Evolutionary conservation across 1,140 invertebrate species (phyloP), one percentile per base, ranked within the genome.

Genomic region (Drosophila saltans): DNA sequence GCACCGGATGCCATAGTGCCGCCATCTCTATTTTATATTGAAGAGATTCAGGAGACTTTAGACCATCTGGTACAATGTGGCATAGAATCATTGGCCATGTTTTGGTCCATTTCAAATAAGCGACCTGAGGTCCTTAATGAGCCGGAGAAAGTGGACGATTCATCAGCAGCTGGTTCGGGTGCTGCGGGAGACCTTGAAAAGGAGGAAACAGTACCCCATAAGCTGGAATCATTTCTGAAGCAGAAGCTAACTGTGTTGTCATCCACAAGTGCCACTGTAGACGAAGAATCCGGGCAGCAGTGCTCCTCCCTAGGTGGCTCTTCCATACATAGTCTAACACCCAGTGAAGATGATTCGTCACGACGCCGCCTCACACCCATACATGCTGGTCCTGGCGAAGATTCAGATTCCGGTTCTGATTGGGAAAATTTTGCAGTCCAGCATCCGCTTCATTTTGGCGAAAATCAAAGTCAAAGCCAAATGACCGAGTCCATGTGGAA

Each of bases 1-100:
- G 76, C 83, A 1, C 81, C 78, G 0, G 78, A 81, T 60, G 69
- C 72, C 4, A 74, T 66, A 26, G 76, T 92, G 6, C 76, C 85
- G 0, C 73, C 93, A 69, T 94, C 94, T 78, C 84, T 88, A 11
- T 90, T 92, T 64, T 92, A 92, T 60, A 92, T 96, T 1, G 95
- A 95, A 91, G 95, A 95, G 92, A 95, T 94, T n/a, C 94, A 95
- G 83, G 95, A 95, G 60, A 95, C 95, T 2, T 84, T 96, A 2
- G 93, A 94, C 41, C 95, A 95, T 80, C 93, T 96, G n/a, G 94
- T 95, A 75, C 94, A 95, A 81, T 93, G 95, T 58, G 95, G 95
- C 30, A 93, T 95, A 5, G 92, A 94, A 43, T 93, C 93, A 16
- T 72, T 95, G 10, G 94, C 94, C 10, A 93, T 93, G 45, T 94